These are phyloP conservation scores for Coecobrya sp. DNA, from an alignment of 2,888 invertebrate genomes.

Conservation along the genomic window DNA sequence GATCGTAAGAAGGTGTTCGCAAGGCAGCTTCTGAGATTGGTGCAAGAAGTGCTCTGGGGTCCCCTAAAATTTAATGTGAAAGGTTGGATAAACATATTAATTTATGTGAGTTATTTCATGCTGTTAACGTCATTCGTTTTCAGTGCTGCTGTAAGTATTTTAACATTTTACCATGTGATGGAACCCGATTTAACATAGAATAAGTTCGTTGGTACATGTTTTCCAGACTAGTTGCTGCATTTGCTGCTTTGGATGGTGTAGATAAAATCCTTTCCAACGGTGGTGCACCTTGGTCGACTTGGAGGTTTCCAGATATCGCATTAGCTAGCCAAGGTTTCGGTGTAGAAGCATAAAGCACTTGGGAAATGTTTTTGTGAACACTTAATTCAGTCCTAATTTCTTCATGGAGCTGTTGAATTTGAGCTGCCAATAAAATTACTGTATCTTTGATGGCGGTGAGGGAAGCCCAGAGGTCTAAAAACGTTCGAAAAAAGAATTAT, in stretches of 20 bases:
- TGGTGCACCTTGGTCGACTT: background rate
- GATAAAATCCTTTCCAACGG: background rate
- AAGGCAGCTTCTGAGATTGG: background rate
- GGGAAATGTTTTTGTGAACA: conserved; percentile 37
- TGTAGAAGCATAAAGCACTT: background rate
- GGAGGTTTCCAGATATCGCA: background rate
- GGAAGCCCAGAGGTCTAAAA: conserved; percentile 55
- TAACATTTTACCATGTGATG: conserved; percentile 1
- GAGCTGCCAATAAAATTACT: conserved; percentile 57
- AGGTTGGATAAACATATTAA: too few relatives aligned
- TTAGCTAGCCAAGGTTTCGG: background rate
- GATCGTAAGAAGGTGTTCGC: background rate
- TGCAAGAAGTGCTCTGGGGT: background rate
- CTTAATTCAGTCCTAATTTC: conserved; percentile 44
- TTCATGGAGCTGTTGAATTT: conserved; percentile 67
- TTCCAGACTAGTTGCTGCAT: background rate
- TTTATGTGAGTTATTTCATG: too few relatives aligned
- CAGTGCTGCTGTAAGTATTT: too few relatives aligned
- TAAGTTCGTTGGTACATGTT: background rate
- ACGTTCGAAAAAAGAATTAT: too few relatives aligned
- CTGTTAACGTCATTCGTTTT: too few relatives aligned
- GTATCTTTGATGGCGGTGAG: conserved; percentile 55
- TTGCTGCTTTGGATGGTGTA: background rate
- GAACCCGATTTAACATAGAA: background rate
- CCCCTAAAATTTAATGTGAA: background rate